Conservation (phyloP, 2,113 vertebrate genomes). For the Gasterosteus aculeatus region DNA sequence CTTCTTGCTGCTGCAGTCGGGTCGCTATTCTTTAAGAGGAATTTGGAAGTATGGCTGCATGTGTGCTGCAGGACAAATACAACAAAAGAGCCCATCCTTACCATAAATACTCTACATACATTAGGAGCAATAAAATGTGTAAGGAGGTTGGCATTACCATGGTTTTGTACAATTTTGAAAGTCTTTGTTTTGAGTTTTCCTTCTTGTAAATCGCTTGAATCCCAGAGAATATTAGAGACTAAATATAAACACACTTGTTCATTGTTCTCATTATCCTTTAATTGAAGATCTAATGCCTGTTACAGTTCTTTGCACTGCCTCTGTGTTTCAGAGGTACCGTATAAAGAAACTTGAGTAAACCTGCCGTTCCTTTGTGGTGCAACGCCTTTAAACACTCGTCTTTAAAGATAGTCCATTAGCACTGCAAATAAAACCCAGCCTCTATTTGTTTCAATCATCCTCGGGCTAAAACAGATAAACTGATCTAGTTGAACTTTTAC, state of each 20-base stretch:
- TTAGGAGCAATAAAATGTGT: background rate
- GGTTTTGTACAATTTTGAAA: background rate
- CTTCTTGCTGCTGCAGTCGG: background rate
- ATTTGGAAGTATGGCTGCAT: constrained; percentile 1
- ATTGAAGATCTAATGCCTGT: background rate
- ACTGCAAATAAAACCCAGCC: background rate
- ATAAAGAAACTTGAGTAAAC: constrained; percentile 7
- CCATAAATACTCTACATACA: background rate
- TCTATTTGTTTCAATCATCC: background rate
- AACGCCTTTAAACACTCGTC: background rate
- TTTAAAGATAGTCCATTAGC: background rate
- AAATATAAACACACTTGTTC: background rate
- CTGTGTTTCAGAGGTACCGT: background rate
- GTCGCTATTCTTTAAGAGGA: background rate
- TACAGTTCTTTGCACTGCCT: background rate
- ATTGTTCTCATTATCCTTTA: constrained; percentile 1
- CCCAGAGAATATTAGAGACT: background rate
- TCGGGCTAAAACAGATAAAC: background rate
- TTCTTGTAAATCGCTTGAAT: background rate
- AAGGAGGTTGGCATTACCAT: background rate
- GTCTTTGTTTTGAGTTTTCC: background rate
- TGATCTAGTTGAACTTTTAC: background rate
- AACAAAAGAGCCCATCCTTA: background rate
- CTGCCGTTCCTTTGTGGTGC: background rate
- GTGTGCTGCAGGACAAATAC: background rate